Base-by-base conservation (phyloP, 2,888 invertebrate genomes). In the Leucania comma region DNA sequence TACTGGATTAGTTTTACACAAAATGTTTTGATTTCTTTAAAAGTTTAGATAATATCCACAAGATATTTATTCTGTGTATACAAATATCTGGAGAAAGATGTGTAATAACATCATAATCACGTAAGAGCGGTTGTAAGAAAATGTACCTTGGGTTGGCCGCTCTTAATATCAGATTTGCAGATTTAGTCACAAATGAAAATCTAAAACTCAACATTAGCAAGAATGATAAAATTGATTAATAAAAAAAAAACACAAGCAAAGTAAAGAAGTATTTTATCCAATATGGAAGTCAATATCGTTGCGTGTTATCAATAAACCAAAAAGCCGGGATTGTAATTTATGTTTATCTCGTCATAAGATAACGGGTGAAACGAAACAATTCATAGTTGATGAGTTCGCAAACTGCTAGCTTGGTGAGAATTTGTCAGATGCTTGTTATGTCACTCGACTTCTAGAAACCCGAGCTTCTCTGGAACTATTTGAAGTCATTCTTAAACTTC, bases 371-470 rank as follows among this genome's bases (percentile, higher is more conserved):
- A 73, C 17, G 10, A 22, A 68, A 42, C 22, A 22, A 32, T 72
- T 62, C 8, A 77, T 67, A 57, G 51, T 68, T 61, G 48, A 51
- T 67, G 65, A 71, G 70, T 63, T 60, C 46, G 10, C 29, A 22
- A 66, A 50, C 57, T 67, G 22, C 42, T 42, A 38, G 32, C n/a
- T 50, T 8, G 54, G 42, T 66, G 66, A 67, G 70, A 59, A 22
- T 35, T 68, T 78, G 68, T 53, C 80, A 14, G 69, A 35, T 10
- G 58, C 66, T 67, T 80, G 72, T 81, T 69, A 68, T 48, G 51
- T 48, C 26, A 38, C 22, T 78, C 24, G 10, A 10, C 50, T 22
- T 17, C 29, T 20, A 42, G 12, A 29, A 54, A 38, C 22, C 24
- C 3, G 20, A 35, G 17, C 9, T 26, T 9, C 14, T 8, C 38